Base-by-base conservation (phyloP, 92 coral and sea anemone species). In the Isaurus tuberculatus region DNA sequence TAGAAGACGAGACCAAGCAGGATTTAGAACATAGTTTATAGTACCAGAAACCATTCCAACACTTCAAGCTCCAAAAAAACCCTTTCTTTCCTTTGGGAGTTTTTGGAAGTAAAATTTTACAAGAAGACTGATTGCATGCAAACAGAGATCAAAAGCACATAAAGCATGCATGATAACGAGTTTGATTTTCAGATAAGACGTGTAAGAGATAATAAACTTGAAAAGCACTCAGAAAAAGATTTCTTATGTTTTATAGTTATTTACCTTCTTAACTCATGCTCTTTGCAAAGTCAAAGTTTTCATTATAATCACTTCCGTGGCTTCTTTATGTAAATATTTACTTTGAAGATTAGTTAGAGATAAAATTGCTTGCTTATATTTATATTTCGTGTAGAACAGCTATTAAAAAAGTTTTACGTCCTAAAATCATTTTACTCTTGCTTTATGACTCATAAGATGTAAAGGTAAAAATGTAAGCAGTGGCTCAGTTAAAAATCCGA, bases 171-270 rank as follows among this genome's bases (percentile, higher is more conserved):
- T 75, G 70, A 77, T 77, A 77, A 77, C 70, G 53, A 36, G 43
- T 33, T 32, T 77, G 13, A 53, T 34, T 58, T 77, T 57, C 68
- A 57, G 82, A 77, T 77, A 77, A 77, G 82, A 77, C 82, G 14
- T 77, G 82, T 77, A 69, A 77, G 17, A 57, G 82, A 77, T 77
- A 77, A 77, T 77, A 77, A 77, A 77, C 82, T 75, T 77, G 55
- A 77, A 77, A 77, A 77, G 70, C 70, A 34, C 82, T 77, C 82
- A 55, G 23, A 33, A 77, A 43, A 65, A 77, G 70, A 61, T 58
- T 61, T 77, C 49, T 33, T n/a, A 65, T 77, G 36, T 77, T 33
- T 77, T 22, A 58, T 60, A 75, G 55, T 57, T 51, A 57, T 75
- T 75, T 77, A 25, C 70, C 49, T 77, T 77, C 82, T 36, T 77